phyloP scores from a whole-genome alignment of 2,888 invertebrate species.

The Malacosoma neustria region DNA sequence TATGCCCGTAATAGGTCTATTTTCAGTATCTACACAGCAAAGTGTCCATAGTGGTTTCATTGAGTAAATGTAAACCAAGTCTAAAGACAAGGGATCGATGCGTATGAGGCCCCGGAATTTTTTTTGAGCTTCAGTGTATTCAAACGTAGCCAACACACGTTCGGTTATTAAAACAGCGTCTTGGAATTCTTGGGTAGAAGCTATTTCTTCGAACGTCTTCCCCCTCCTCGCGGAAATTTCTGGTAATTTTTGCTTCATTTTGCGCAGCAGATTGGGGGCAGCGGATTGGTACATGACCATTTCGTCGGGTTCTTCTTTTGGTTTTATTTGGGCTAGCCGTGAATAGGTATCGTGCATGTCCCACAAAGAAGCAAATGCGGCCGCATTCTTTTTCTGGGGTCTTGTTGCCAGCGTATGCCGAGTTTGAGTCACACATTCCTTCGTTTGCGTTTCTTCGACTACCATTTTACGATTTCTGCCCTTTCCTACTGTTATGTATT shows the following conservation, averaged over 20 bases:
- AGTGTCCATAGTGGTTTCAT: constrained; percentile 81
- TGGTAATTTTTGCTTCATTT: constrained; percentile 26
- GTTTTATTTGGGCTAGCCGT: constrained; percentile 38
- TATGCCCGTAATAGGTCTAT: constrained; percentile 76
- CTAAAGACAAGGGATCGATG: constrained; percentile 76
- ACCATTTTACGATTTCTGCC: constrained; percentile 80
- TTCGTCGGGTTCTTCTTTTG: constrained; percentile 49
- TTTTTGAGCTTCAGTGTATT: constrained; percentile 79
- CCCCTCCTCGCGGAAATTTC: constrained; percentile 13
- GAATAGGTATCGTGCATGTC: constrained; percentile 84
- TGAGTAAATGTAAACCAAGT: constrained; percentile 79
- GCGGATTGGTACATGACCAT: constrained; percentile 62
- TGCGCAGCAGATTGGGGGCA: constrained; percentile 38
- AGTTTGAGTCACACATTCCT: constrained; percentile 75
- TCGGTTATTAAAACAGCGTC: constrained; percentile 80
- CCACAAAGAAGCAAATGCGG: constrained; percentile 82
- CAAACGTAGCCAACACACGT: constrained; percentile 81
- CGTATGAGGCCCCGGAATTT: constrained; percentile 78
- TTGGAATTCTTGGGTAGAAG: constrained; percentile 56
- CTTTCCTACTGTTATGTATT: constrained; percentile 78
- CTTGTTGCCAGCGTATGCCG: constrained; percentile 76
- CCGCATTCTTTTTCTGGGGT: constrained; percentile 69
- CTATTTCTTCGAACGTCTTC: constrained; percentile 42
- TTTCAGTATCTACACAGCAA: constrained; percentile 59
- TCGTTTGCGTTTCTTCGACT: constrained; percentile 82